Evolutionary conservation across 2,113 vertebrate genomes (phyloP).

Genomic region (Nannospalax galili): DNA sequence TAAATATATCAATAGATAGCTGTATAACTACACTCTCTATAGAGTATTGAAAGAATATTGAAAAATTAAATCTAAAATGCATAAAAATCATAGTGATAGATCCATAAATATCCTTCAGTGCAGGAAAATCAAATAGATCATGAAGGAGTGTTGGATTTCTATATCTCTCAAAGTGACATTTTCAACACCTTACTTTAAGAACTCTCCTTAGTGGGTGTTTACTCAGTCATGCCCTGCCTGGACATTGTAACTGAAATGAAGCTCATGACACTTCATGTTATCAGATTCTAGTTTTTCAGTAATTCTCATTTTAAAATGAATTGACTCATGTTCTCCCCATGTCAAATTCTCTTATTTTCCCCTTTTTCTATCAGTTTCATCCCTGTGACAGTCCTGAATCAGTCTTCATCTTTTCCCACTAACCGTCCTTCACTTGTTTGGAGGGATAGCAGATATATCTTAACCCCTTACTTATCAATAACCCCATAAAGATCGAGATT

Average conservation of each 20-base stretch:
- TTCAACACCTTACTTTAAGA: not conserved
- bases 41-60: not conserved
- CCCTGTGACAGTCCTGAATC: not conserved
- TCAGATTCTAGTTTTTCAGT: not conserved
- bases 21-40: not conserved
- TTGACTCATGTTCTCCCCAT: not conserved
- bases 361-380: not conserved
- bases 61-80: slow-evolving; percentile 18
- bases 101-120: not conserved
- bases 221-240: not conserved
- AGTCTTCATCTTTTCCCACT: not conserved
- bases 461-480: too few species aligned
- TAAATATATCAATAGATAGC: not conserved
- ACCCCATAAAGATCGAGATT: too few species aligned
- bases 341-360: not conserved
- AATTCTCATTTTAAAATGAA: slow-evolving; percentile 14
- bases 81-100: not conserved
- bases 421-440: not conserved
- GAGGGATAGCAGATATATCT: too few species aligned
- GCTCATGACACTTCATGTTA: not conserved
- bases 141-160: not conserved
- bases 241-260: not conserved
- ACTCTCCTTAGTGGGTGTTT: not conserved
- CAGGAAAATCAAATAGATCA: slow-evolving; percentile 18
- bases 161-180: not conserved